Evolutionary conservation across 2,888 invertebrate genomes (phyloP).

Genomic region (Pardosa pseudoannulata): DNA sequence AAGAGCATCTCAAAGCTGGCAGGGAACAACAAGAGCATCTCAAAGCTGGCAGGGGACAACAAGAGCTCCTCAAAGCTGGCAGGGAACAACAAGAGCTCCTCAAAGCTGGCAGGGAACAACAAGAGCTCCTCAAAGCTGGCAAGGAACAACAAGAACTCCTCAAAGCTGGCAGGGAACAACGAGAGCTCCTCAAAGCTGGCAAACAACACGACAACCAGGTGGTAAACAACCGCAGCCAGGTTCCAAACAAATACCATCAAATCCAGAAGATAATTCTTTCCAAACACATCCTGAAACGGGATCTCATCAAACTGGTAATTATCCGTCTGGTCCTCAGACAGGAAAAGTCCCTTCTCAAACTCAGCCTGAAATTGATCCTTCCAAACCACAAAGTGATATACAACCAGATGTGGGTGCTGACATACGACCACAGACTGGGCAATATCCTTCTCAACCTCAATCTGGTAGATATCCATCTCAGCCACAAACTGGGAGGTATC

Average conservation of each 20-base stretch:
- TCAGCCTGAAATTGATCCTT: not conserved
- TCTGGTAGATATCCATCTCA: constrained; percentile 1
- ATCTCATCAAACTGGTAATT: not conserved
- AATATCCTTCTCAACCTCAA: constrained; percentile 18
- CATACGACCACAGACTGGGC: not conserved
- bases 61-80: constrained; percentile 2
- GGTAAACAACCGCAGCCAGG: constrained; percentile 9
- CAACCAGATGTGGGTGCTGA: too few species aligned
- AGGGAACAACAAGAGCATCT: not conserved
- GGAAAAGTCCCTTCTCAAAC: constrained; percentile 3
- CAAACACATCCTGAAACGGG: not conserved
- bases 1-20: not conserved
- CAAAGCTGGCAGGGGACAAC: not conserved
- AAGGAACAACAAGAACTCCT: not conserved
- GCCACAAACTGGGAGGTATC: not conserved
- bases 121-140: constrained; percentile 17
- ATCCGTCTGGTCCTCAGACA: not conserved
- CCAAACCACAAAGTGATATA: not conserved
- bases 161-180: constrained; percentile 3
- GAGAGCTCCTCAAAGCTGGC: constrained; percentile 17
- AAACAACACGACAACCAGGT: not conserved
- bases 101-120: not conserved
- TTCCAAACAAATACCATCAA: not conserved
- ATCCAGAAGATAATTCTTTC: not conserved
- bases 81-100: not conserved